These are phyloP conservation scores for Sialis fuliginosa DNA, from an alignment of 2,888 invertebrate species.

Conservation along the genomic window DNA sequence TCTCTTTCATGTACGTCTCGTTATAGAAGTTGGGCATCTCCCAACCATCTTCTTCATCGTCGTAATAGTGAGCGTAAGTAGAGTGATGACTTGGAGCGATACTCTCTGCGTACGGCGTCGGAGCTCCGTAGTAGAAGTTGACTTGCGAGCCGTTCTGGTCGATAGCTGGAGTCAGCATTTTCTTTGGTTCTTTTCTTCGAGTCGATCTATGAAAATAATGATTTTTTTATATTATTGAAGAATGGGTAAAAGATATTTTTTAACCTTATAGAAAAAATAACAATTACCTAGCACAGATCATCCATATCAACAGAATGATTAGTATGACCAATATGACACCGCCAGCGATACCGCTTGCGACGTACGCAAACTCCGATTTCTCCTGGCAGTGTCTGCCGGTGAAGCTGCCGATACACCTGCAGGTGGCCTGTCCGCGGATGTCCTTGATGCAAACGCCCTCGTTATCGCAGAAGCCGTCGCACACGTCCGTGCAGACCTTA, in stretches of 20 bases:
- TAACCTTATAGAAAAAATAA: background rate
- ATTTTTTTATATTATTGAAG: too few relatives aligned
- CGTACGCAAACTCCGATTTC: slow-evolving; percentile 89
- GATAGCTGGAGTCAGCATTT: slow-evolving; percentile 71
- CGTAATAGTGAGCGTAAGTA: slow-evolving; percentile 89
- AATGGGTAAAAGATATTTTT: too few relatives aligned
- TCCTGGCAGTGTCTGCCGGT: slow-evolving; percentile 77
- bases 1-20: slow-evolving; percentile 91
- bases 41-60: slow-evolving; percentile 93
- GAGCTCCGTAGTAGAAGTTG: slow-evolving; percentile 91
- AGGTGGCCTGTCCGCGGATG: slow-evolving; percentile 64
- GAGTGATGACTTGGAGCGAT: slow-evolving; percentile 92
- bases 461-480: slow-evolving; percentile 74
- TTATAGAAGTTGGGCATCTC: slow-evolving; percentile 96
- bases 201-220: slow-evolving; percentile 40
- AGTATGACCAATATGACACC: slow-evolving; percentile 88
- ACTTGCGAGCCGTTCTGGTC: slow-evolving; percentile 88
- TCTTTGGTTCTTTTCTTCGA: slow-evolving; percentile 78
- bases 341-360: slow-evolving; percentile 85
- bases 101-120: slow-evolving; percentile 86
- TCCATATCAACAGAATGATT: slow-evolving; percentile 85
- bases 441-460: slow-evolving; percentile 79
- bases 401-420: slow-evolving; percentile 81
- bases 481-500: slow-evolving; percentile 63
- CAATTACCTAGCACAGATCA: slow-evolving; percentile 77